Conservation (phyloP, 2,888 invertebrate species). For the Ariolimax columbianus region DNA sequence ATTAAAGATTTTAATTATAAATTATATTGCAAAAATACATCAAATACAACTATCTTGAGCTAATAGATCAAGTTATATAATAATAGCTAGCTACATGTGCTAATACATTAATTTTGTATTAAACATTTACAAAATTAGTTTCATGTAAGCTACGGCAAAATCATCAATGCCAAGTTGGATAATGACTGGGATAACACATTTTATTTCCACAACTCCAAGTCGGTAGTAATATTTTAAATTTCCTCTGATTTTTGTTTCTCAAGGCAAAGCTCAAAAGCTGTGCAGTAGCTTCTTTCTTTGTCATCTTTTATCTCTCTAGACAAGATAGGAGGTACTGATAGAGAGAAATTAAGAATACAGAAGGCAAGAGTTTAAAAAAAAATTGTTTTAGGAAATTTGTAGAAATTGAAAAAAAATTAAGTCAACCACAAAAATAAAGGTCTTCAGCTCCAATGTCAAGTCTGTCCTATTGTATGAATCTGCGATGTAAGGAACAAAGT, state of each 20-base stretch:
- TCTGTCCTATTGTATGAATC: too few species aligned
- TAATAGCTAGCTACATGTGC: neutral
- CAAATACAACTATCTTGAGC: neutral
- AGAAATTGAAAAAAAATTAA: too few species aligned
- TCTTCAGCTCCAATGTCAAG: too few species aligned
- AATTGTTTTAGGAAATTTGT: too few species aligned
- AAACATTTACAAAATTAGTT: neutral
- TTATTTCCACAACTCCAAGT: neutral
- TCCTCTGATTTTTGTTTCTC: neutral
- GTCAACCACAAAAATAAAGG: too few species aligned
- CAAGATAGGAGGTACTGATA: too few species aligned
- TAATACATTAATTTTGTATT: neutral
- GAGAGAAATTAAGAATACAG: too few species aligned
- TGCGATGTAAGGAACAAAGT: too few species aligned
- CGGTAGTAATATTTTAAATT: neutral
- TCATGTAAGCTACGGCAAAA: neutral
- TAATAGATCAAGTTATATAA: neutral
- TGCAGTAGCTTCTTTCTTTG: neutral
- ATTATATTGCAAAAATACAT: conserved; percentile 13
- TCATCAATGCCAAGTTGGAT: neutral
- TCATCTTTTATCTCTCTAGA: neutral
- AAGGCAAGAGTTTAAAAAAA: too few species aligned
- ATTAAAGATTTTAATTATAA: conserved; percentile 7
- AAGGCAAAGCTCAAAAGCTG: too few species aligned
- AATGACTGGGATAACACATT: neutral